Percentiles rank a stretch among this genome's conserved stretches.
These are phyloP conservation scores for Monomorium pharaonis DNA, from an alignment of 1,140 invertebrate genomes.

Conservation along the genomic window DNA sequence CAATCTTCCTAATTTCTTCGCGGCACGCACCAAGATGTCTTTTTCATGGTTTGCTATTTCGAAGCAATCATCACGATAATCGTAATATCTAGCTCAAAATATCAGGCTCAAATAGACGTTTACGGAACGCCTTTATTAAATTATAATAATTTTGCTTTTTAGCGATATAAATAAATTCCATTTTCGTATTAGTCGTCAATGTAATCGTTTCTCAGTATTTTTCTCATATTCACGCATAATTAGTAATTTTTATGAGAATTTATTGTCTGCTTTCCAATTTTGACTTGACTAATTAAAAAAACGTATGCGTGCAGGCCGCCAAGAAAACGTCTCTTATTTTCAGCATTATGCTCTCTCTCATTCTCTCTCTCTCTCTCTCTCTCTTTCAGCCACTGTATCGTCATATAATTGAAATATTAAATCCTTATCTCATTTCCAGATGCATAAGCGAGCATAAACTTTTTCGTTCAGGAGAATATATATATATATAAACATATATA, in stretches of 20 bases:
- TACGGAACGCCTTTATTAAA: neutral
- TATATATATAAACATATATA: too few relatives aligned
- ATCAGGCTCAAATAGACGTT: neutral
- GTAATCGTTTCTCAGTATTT: neutral
- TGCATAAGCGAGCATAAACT: constrained; percentile 29
- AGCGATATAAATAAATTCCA: neutral
- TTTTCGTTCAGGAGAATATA: constrained; percentile 12
- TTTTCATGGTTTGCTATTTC: neutral
- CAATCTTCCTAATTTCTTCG: constrained; percentile 23
- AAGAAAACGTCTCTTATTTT: neutral
- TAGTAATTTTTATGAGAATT: neutral
- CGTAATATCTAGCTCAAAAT: neutral
- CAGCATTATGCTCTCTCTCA: neutral
- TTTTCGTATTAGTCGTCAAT: neutral
- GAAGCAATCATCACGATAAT: neutral
- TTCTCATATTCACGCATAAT: neutral
- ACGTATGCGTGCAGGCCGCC: neutral
- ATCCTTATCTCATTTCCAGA: constrained; percentile 45
- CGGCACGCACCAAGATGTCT: constrained; percentile 30
- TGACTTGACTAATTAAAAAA: neutral
- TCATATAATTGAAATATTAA: constrained; percentile 29
- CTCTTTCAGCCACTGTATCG: constrained; percentile 8
- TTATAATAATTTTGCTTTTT: constrained; percentile 4
- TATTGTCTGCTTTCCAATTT: neutral
- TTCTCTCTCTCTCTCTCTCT: too few relatives aligned